Evolutionary conservation across 1,140 invertebrate genomes (phyloP).

Genomic region (Drosophila oshimai): DNA sequence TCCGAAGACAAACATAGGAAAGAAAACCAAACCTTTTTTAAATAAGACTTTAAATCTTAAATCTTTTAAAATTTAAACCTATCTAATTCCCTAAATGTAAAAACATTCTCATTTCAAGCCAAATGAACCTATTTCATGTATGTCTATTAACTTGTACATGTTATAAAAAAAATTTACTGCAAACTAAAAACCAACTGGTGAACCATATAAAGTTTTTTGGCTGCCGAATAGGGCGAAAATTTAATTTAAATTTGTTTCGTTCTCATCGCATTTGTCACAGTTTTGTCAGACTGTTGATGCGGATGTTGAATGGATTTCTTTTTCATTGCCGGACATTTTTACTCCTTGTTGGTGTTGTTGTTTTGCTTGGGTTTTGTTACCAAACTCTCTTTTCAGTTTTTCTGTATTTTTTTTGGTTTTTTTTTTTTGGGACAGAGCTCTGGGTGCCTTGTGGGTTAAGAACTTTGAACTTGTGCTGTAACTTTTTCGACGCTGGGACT

Average conservation of each 20-base stretch:
- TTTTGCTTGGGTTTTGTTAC: conserved; percentile 30
- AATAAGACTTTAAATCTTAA: too few relatives aligned
- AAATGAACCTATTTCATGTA: too few relatives aligned
- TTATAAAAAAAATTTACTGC: neutral
- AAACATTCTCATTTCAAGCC: too few relatives aligned
- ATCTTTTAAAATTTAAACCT: too few relatives aligned
- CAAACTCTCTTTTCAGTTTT: conserved; percentile 31
- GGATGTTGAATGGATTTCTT: conserved; percentile 46
- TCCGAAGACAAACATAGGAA: too few relatives aligned
- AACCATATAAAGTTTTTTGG: conserved; percentile 17
- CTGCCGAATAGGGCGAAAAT: conserved; percentile 25
- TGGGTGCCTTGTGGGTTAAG: conserved; percentile 48
- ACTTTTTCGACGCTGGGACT: conserved; percentile 58
- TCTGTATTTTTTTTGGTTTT: too few relatives aligned
- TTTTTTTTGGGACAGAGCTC: conserved; percentile 3
- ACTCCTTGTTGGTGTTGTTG: conserved; percentile 13
- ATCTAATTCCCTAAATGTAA: too few relatives aligned
- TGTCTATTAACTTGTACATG: neutral
- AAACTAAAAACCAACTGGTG: neutral
- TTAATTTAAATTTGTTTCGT: conserved; percentile 59
- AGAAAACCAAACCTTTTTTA: too few relatives aligned
- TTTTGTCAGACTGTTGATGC: conserved; percentile 47
- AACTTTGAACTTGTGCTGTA: conserved; percentile 73
- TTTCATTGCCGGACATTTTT: conserved; percentile 20
- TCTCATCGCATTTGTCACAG: conserved; percentile 31